Base-by-base conservation (phyloP, 1,140 invertebrate genomes). In the Telenomus remus region DNA sequence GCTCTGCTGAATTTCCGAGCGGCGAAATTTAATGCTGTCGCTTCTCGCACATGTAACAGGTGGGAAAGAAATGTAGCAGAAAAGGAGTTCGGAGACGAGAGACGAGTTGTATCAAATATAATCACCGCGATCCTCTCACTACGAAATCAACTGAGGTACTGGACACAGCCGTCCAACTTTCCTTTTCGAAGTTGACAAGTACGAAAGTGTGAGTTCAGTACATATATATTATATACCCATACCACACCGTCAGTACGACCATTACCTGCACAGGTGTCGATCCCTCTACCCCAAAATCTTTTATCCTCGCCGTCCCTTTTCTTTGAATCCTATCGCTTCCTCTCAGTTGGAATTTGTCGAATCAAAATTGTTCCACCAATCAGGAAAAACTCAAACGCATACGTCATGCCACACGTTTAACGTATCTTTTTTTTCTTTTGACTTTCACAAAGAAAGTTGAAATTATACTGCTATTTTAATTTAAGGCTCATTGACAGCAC, bases 71-170 rank as follows among this genome's bases (percentile, higher is more conserved):
- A 61, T 57, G 39, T 47, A 50, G 16, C 46, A 14, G 55, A 64
- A 64, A 46, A 35, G 54, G 46, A 33, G 42, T 51, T 56, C 35
- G 43, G 47, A 49, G 42, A 48, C 35, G 43, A 55, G 37, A 54
- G 4, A 69, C 9, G 42, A 53, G 11, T n/a, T 59, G 54, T 44
- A 39, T 65, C 44, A 48, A 48, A 65, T n/a, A 65, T 77, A 54
- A 50, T 42, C 53, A 16, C 46, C 15, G 19, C 42, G 65, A 57
- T 78, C 76, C 74, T 84, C 64, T 81, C 81, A 60, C 76, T 51
- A 55, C 60, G 72, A 85, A 82, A 81, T 80, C 83, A 76, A 74
- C 60, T 43, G 59, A 81, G 74, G 64, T 77, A 85, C 84, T 85
- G 83, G 70, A 53, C 64, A 63, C 56, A 57, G 61, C 59, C 60